Base-by-base conservation (phyloP, 2,797 vertebrate genomes). In the Erithacus rubecula region DNA sequence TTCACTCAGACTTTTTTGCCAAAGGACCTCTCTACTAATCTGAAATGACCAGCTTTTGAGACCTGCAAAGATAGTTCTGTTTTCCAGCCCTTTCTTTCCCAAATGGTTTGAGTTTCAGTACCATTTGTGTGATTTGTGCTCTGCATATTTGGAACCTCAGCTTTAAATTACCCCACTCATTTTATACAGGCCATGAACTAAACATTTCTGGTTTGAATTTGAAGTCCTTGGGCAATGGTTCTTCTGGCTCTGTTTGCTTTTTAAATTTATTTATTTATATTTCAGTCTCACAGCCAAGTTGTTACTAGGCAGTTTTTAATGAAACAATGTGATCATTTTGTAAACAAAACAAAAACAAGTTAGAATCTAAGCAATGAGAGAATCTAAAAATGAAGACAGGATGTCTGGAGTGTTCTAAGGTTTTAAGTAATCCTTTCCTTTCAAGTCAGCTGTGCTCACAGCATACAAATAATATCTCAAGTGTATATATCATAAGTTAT, bases 281-380 rank as follows among this genome's bases (percentile, higher is more conserved):
- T 81, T 69, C 55, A 15, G 39, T 83, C 19, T 81, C 39, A 24
- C 36, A n/a, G 67, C 63, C 89, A 94, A 79, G 67, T 65, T 88
- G 76, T 93, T 86, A 88, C 76, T 89, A 68, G 76, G 89, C 82
- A 94, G 22, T 67, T 94, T 94, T 94, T 86, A 69, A 67, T 70
- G 72, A 92, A 89, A 86, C 72, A 83, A 43, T 76, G 59, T 76
- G 72, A 70, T 81, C 17, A 60, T 94, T 89, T 91, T 83, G 76
- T 92, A 87, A 95, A 87, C 49, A 89, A 77, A 78, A 65, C 34
- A 36, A 49, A 78, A 41, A 3, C 36, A 60, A 72, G 5, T 4
- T 70, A 36, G 60, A 88, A 56, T 83, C 39, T 56, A 74, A 49
- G 21, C 41, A 91, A 34, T 58, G 21, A 17, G 59, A 32, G 47